Percentiles rank a stretch among this genome's conserved stretches.
phyloP scores from a whole-genome alignment of 2,888 invertebrate genomes.

The Arrhopalites spinosus region DNA sequence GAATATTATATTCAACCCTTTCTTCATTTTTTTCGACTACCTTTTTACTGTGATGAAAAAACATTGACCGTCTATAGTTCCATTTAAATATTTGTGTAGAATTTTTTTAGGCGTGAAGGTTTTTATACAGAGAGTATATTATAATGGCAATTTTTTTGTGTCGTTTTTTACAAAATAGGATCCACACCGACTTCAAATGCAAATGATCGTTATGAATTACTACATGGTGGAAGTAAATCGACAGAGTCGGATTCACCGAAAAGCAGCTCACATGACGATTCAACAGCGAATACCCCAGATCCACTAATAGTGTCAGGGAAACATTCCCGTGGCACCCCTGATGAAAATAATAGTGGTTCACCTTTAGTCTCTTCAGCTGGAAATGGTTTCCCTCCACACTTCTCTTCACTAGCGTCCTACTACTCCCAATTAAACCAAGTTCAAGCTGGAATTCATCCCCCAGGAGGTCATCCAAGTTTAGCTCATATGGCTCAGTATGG shows the following conservation, averaged over 20 bases:
- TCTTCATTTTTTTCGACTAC: not conserved
- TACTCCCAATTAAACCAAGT: constrained; percentile 60
- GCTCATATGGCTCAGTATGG: constrained; percentile 55
- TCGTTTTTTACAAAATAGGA: constrained; percentile 41
- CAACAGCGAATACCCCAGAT: constrained; percentile 54
- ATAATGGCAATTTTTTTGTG: not conserved
- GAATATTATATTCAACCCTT: not conserved
- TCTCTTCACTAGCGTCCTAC: constrained; percentile 53
- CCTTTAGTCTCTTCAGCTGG: constrained; percentile 51
- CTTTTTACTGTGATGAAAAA: too few relatives aligned
- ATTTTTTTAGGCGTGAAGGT: too few relatives aligned
- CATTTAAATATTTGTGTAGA: too few relatives aligned
- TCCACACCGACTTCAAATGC: constrained; percentile 53
- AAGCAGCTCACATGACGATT: constrained; percentile 56
- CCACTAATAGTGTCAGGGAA: constrained; percentile 38
- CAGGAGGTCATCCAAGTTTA: constrained; percentile 49
- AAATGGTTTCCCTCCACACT: constrained; percentile 52
- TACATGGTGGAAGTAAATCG: constrained; percentile 55
- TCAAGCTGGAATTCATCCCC: constrained; percentile 46
- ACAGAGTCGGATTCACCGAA: constrained; percentile 56
- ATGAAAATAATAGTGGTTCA: constrained; percentile 49
- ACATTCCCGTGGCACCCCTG: constrained; percentile 44
- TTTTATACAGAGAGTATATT: too few relatives aligned
- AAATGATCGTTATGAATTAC: constrained; percentile 56
- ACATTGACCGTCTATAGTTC: not conserved